Evolutionary conservation across 2,888 invertebrate species (phyloP).

Genomic region (Erebia palarica): DNA sequence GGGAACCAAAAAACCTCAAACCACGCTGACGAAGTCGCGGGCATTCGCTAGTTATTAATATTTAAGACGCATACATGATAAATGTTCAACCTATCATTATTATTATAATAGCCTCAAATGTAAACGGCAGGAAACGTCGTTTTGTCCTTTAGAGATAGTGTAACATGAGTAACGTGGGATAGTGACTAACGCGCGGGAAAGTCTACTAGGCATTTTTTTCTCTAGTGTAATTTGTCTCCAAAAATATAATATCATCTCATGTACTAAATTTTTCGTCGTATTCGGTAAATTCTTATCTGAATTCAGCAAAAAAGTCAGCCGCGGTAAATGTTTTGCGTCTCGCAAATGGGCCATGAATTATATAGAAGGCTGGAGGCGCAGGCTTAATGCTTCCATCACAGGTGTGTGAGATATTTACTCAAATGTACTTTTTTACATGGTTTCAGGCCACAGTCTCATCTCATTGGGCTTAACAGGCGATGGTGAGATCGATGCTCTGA

Average conservation of each 20-base stretch:
- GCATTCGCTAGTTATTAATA: too few relatives aligned
- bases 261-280: background rate
- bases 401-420: background rate
- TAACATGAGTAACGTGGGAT: too few relatives aligned
- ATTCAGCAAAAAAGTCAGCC: slow-evolving; percentile 11
- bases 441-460: background rate
- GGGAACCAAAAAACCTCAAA: too few relatives aligned
- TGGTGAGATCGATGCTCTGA: too few relatives aligned
- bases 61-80: too few relatives aligned
- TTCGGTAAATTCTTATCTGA: slow-evolving; percentile 20
- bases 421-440: background rate
- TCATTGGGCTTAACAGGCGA: too few relatives aligned
- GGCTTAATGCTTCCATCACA: slow-evolving; percentile 9
- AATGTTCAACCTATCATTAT: too few relatives aligned
- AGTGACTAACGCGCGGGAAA: too few relatives aligned
- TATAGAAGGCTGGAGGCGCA: slow-evolving; percentile 13
- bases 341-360: slow-evolving; percentile 27
- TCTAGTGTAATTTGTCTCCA: background rate
- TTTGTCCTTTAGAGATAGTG: too few relatives aligned
- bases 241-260: background rate
- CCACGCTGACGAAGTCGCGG: too few relatives aligned
- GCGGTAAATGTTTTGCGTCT: slow-evolving; percentile 5
- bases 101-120: background rate
- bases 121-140: too few relatives aligned
- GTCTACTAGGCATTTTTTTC: too few relatives aligned